Evolutionary conservation across 2,888 invertebrate genomes (phyloP).

Genomic region (Cheilosia variabilis): DNA sequence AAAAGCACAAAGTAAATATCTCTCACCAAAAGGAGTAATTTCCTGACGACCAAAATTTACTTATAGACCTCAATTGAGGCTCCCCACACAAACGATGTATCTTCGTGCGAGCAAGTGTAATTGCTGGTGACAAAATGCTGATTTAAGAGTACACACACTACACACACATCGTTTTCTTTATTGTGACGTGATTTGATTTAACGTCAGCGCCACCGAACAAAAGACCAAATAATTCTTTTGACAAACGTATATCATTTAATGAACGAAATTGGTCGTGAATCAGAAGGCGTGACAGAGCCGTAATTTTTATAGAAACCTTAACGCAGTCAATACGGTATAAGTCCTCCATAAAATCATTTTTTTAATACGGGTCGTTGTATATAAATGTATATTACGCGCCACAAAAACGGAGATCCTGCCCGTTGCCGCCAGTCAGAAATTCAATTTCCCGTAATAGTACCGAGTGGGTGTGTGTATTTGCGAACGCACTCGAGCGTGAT

Average conservation of each 20-base stretch:
- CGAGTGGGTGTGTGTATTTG: conserved; percentile 70
- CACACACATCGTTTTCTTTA: conserved; percentile 43
- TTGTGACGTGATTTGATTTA: conserved; percentile 70
- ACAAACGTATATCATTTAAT: conserved; percentile 59
- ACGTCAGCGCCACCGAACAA: conserved; percentile 34
- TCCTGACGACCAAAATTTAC: background rate
- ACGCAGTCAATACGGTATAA: conserved; percentile 72
- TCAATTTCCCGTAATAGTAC: conserved; percentile 15
- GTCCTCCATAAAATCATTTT: conserved; percentile 75
- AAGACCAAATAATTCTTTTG: background rate
- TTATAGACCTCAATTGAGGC: conserved; percentile 7
- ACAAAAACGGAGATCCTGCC: conserved; percentile 50
- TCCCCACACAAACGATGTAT: background rate
- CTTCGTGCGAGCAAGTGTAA: conserved; percentile 60
- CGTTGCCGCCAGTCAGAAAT: background rate
- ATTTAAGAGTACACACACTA: conserved; percentile 54
- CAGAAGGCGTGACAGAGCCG: conserved; percentile 74
- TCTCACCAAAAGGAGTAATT: background rate
- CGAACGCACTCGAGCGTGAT: conserved; percentile 71
- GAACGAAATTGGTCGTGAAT: conserved; percentile 71
- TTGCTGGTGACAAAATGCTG: conserved; percentile 68
- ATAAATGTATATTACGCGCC: background rate
- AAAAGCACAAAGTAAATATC: background rate
- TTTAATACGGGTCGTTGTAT: conserved; percentile 41
- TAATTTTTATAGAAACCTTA: conserved; percentile 75